Base-by-base conservation (phyloP, 2,797 vertebrate species). In the Sebastes cheni region DNA sequence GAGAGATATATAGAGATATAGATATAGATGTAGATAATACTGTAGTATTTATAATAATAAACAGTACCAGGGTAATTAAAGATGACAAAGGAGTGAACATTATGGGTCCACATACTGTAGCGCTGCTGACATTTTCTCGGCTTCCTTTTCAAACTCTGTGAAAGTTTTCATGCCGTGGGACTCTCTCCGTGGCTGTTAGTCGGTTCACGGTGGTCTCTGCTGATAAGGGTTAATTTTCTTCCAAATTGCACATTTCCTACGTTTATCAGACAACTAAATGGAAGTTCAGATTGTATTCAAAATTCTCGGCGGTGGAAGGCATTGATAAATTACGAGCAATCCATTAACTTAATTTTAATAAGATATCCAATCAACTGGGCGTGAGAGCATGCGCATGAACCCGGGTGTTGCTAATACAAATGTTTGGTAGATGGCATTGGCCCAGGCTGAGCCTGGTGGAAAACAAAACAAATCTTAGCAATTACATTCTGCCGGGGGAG, bases 261-360 rank as follows among this genome's bases (percentile, higher is more conserved):
- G 8, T 71, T 77, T 79, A 62, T 65, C 42, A 74, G 55, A 59
- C 23, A 66, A 60, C 55, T 73, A 61, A 82, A 88, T 84, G 29
- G 9, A 77, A 85, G 67, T 78, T 58, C 16, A 56, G 29, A 78
- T 83, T 74, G 23, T 46, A 14, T 72, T 69, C 6, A 58, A 25
- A 75, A 81, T 52, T 70, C 4, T 65, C 14, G 11, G 29, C 54
- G 72, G 55, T 34, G 64, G 60, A 77, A 69, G 75, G 79, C 87
- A 67, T 75, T 93, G 88, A 93, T 92, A 82, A 93, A 95, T 94
- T 69, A 84, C 32, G 2, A 79, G 86, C 80, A 77, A 86, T 91
- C 81, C 79, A 88, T 91, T 90, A 90, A 84, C 42, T 85, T 86
- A 52, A 84, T 75, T 88, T 92, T 82, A 86, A 90, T 90, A 91